phyloP scores from a whole-genome alignment of 2,797 vertebrate species.

The Martes flavigula region DNA sequence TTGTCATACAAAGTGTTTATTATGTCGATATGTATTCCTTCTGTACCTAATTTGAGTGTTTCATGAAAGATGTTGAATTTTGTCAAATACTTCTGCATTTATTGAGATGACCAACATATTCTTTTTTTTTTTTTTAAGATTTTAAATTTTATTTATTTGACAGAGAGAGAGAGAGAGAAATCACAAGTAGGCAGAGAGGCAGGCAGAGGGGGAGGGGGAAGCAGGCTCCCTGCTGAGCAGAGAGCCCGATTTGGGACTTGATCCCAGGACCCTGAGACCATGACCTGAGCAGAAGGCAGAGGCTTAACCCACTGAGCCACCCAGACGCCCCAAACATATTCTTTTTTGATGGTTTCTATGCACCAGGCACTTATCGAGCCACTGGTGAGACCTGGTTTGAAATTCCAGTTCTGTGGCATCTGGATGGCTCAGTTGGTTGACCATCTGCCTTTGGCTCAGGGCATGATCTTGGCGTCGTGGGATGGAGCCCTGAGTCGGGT shows the following conservation, averaged over 20 bases:
- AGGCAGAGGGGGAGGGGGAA: no score
- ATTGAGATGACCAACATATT: not conserved
- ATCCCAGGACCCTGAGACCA: no score
- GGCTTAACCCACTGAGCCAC: no score
- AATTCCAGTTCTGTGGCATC: not conserved
- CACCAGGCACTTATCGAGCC: not conserved
- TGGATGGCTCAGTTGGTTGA: not conserved
- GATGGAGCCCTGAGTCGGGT: rapidly evolving
- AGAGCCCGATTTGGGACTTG: no score
- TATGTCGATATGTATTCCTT: not conserved
- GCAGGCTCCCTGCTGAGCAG: no score
- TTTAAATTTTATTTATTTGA: no score
- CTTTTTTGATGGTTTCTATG: not conserved
- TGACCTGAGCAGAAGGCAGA: no score
- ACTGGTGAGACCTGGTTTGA: not conserved
- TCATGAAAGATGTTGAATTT: not conserved
- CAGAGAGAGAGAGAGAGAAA: no score
- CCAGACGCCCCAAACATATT: no score
- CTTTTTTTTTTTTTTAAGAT: not conserved
- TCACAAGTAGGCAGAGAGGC: no score
- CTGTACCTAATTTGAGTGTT: not conserved
- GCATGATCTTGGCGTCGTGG: not conserved
- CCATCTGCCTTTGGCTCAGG: not conserved
- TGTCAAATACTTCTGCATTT: not conserved
- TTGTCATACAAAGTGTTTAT: not conserved